Base-by-base conservation (phyloP, 2,797 vertebrate genomes). In the Rhinichthys osculus region DNA sequence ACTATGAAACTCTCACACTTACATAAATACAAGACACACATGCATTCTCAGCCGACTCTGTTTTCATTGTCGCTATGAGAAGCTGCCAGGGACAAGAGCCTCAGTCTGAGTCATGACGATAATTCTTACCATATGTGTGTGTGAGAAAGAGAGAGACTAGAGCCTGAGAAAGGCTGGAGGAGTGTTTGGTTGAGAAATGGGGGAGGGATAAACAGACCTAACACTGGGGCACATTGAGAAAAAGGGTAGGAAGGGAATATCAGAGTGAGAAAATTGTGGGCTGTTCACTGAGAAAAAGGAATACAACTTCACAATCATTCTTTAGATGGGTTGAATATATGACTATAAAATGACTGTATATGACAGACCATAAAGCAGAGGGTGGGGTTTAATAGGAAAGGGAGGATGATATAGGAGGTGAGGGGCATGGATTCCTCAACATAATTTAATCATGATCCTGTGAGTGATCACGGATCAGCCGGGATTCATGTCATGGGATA, bases 61-160 rank as follows among this genome's bases (percentile, higher is more conserved):
- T 94, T 94, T 94, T 95, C 91, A 91, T 92, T 94, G 94, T 94
- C 88, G 90, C 91, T 93, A 87, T 84, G 91, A 82, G 87, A 87
- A 92, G 92, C 89, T 93, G 92, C 91, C 92, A 88, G 90, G 90
- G 91, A 92, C 86, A 57, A 92, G 92, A 92, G 92, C 91, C 87
- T 91, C 88, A 88, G 92, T 87, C 84, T 96, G 95, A 96, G 93
- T 96, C 95, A 95, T 91, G 91, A 89, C 89, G 87, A 78, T 96
- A 95, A 96, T 95, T 92, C 87, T 90, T 95, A 95, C 95, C 95
- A 96, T 93, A 94, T 95, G 95, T 92, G 91, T 91, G 87, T 86
- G 89, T 78, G 62, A 38, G 59, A 78, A 79, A 77, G 57, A 82
- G 73, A 84, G 89, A 89, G 88, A 92, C 82, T 83, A 74, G 89